Percentiles rank a stretch among this genome's conserved stretches.
These are phyloP conservation scores for Hippocampus mohnikei DNA, from an alignment of 2,113 vertebrate genomes.

Conservation along the genomic window DNA sequence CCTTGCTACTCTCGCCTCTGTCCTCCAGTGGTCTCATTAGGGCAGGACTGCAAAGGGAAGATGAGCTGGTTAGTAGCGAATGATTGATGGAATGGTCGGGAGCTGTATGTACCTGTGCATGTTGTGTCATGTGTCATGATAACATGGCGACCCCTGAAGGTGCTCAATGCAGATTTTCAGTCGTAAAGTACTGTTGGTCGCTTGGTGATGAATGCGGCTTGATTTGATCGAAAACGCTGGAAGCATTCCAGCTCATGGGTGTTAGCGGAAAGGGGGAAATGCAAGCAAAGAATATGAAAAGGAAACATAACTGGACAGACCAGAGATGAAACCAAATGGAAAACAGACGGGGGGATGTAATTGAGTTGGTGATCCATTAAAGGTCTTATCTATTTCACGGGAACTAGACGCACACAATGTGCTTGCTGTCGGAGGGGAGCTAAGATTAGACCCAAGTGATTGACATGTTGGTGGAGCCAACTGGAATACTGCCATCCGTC, in stretches of 20 bases:
- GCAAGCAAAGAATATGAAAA: not conserved
- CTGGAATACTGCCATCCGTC: slow-evolving; percentile 66
- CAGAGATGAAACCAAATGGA: not conserved
- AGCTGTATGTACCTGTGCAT: slow-evolving; percentile 13
- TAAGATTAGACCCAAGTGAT: slow-evolving; percentile 67
- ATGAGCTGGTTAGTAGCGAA: slow-evolving; percentile 72
- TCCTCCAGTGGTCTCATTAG: slow-evolving; percentile 72
- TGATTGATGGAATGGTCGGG: slow-evolving; percentile 52
- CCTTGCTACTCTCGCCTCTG: slow-evolving; percentile 37
- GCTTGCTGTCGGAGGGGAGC: slow-evolving; percentile 55
- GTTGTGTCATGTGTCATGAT: slow-evolving; percentile 11
- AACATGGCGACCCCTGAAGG: slow-evolving; percentile 7
- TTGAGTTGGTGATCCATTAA: slow-evolving; percentile 63
- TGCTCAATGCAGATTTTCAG: slow-evolving; percentile 14
- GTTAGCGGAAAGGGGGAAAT: slow-evolving; percentile 3
- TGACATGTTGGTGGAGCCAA: slow-evolving; percentile 65
- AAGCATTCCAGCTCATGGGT: not conserved
- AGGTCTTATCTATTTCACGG: slow-evolving; percentile 60
- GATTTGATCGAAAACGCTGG: slow-evolving; percentile 13
- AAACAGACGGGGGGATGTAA: slow-evolving; percentile 46
- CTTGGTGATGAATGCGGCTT: slow-evolving; percentile 13
- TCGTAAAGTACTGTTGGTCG: slow-evolving; percentile 8
- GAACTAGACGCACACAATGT: slow-evolving; percentile 51
- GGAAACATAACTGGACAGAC: slow-evolving; percentile 14
- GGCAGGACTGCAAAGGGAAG: slow-evolving; percentile 70